Evolutionary conservation across 2,888 invertebrate species (phyloP), one percentile per base, ranked within the genome.

Genomic region (Cacoxenus indagator): DNA sequence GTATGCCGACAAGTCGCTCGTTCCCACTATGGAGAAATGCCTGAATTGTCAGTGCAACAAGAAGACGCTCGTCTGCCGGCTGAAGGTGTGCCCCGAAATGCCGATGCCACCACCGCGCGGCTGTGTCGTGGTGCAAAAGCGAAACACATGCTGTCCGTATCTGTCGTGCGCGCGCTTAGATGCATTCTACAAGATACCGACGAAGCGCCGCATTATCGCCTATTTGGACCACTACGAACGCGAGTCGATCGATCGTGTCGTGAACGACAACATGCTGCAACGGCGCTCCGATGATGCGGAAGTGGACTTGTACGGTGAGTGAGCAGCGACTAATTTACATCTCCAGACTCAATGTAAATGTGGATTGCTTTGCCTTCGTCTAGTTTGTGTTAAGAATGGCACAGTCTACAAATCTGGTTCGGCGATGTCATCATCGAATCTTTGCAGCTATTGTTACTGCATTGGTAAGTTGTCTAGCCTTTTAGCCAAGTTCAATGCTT

Each of bases 401-500:
- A 83, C 89, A 43, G 85, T 87, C 14, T 83, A 88, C 82, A 81
- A 88, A 78, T 84, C 84, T 51, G 83, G 87, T 27, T 96, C 96
- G 4, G 96, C 96, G 6, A 93, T 96, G 94, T 91, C 92, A 75
- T 92, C 94, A 4, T 91, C 92, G 19, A 91, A 92, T 70, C 90
- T 93, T n/a, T 96, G 96, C 89, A 93, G 95, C 87, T 94, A 94
- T 87, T 96, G 96, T 89, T 96, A 94, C 89, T 96, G 96, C 85
- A 92, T 94, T 77, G 87, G 87, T 86, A 73, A 78, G 79, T 77
- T 43, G 17, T 22, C 54, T 24, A 14, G 14, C 5, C 8, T 31
- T 14, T 17, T 8, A 5, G 11, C 2, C 0, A 24, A 26, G n/a
- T n/a, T 29, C 27, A 27, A 6, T 17, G 4, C 19, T 55, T 31